Conservation (phyloP, 1,140 invertebrate species). For the Bombus impatiens region DNA sequence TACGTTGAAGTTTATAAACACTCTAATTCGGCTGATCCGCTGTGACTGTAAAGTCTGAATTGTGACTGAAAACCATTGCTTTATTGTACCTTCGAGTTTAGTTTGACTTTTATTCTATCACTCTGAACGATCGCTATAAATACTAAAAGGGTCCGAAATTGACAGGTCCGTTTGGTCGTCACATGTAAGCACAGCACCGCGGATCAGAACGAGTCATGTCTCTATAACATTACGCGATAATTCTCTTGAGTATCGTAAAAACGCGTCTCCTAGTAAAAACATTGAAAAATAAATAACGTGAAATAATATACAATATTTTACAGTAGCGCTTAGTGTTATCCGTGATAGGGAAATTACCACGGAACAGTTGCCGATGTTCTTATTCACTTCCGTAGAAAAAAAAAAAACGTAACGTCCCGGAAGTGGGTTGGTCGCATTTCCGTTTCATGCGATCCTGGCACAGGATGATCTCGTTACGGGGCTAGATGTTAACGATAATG, state of each 20-base stretch:
- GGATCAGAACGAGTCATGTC: conserved; percentile 36
- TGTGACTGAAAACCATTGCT: neutral
- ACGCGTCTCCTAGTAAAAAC: conserved; percentile 72
- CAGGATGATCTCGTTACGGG: conserved; percentile 1
- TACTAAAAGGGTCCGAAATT: neutral
- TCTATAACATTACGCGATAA: conserved; percentile 62
- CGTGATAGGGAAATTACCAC: conserved; percentile 67
- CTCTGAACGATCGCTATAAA: neutral
- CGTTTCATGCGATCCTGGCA: neutral
- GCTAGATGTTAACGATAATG: neutral
- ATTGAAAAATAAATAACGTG: conserved; percentile 76
- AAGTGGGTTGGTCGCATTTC: conserved; percentile 24
- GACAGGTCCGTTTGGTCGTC: conserved; percentile 2
- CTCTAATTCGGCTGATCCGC: conserved; percentile 62
- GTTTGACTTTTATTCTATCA: neutral
- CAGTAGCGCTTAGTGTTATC: conserved; percentile 72
- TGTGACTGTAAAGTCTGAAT: conserved; percentile 33
- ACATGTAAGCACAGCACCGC: conserved; percentile 13
- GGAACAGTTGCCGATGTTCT: conserved; percentile 55
- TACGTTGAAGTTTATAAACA: conserved; percentile 74
- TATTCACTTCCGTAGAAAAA: neutral
- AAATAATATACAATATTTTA: conserved; percentile 79
- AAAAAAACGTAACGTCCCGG: neutral
- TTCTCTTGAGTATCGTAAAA: conserved; percentile 70
- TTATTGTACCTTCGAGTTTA: neutral